Evolutionary conservation across 2,113 vertebrate species (phyloP).

Genomic region (Cephalopholis sonnerati): DNA sequence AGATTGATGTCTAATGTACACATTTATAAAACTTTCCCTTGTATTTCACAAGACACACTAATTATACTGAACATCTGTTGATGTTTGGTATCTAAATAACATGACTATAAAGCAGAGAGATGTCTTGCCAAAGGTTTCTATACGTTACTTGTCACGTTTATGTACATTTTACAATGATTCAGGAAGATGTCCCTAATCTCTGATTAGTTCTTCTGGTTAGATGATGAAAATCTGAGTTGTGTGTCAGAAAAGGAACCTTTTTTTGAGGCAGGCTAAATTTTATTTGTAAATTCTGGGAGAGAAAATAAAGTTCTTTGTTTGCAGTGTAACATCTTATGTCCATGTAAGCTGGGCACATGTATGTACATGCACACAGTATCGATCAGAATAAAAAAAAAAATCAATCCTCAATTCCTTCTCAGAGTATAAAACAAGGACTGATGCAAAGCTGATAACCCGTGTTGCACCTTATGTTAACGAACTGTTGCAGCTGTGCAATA

Average conservation of each 20-base stretch:
- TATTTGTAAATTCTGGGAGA: background rate
- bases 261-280: background rate
- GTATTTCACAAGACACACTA: background rate
- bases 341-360: background rate
- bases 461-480: background rate
- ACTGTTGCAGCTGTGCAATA: background rate
- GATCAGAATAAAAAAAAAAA: background rate
- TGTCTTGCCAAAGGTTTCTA: too few relatives aligned
- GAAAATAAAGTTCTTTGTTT: background rate
- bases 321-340: background rate
- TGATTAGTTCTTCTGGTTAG: background rate
- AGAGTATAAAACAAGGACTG: too few relatives aligned
- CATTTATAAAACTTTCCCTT: background rate
- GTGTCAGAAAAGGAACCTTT: background rate
- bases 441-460: slow-evolving; percentile 22
- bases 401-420: too few relatives aligned
- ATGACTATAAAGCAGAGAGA: too few relatives aligned
- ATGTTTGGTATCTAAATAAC: too few relatives aligned
- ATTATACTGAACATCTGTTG: background rate
- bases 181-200: too few relatives aligned
- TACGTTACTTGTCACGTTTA: too few relatives aligned
- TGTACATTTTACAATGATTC: too few relatives aligned
- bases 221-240: background rate
- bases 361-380: background rate
- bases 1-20: background rate